Base-by-base conservation (phyloP, 2,113 vertebrate genomes). In the Pseudopodoces humilis region DNA sequence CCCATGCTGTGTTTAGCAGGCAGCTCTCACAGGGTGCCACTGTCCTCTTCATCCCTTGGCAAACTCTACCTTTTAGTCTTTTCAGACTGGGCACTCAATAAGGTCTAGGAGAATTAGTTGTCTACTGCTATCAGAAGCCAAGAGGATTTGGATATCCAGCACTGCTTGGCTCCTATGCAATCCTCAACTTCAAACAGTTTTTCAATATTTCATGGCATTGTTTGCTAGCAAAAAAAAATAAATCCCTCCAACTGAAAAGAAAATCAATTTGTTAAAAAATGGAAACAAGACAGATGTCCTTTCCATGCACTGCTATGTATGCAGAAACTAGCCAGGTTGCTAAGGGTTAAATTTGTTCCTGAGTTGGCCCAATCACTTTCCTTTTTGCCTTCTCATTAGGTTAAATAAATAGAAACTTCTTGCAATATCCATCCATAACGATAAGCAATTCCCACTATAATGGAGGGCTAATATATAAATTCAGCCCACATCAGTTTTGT, bases 341-440 rank as follows among this genome's bases (percentile, higher is more conserved):
- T 63, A 82, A 95, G 90, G 72, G 90, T 97, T 96, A 96, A 96
- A 63, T 75, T 76, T n/a, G 0, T 63, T 92, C 81, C 71, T 28
- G 52, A 72, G 39, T 8, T 78, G 75, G 69, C 86, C 91, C 86
- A 96, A 94, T 96, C 77, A 43, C 44, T 41, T 87, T 95, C 41
- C 9, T 62, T 94, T 93, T 96, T 96, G 82, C 97, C 96, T 92
- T 97, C 95, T 96, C 96, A 70, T 96, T 94, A 91, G 79, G 75
- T 94, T 97, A 92, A 97, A 97, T 96, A 97, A 98, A 98, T 96
- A 97, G 97, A 94, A 96, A 97, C 97, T 97, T 98, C 83, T 95
- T 86, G 93, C 94, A 90, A 96, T 95, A 92, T 49, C 95, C 93
- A 97, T 95, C 80, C 30, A 94, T 88, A 83, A 95, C 1, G 97